Evolutionary conservation across 2,113 vertebrate species (phyloP).

Genomic region (Equus przewalskii): DNA sequence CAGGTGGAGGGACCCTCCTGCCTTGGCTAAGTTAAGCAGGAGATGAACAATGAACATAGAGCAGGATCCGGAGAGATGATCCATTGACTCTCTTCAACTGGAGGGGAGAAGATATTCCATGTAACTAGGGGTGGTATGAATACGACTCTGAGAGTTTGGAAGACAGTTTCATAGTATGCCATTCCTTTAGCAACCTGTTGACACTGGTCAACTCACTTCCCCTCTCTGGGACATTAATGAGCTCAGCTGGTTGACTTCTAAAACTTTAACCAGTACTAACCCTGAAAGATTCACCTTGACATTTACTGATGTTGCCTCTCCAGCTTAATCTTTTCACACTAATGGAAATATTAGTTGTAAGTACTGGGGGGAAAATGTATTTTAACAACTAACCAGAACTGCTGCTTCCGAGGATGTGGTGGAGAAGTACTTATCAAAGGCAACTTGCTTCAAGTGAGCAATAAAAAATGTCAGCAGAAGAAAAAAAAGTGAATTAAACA

Average conservation of each 20-base stretch:
- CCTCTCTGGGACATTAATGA: neutral
- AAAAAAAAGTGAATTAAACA: slow-evolving; percentile 55
- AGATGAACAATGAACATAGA: neutral
- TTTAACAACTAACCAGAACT: slow-evolving; percentile 45
- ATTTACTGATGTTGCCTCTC: neutral
- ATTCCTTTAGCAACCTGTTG: neutral
- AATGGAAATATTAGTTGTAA: slow-evolving; percentile 59
- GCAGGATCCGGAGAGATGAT: neutral
- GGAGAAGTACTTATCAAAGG: slow-evolving; percentile 55
- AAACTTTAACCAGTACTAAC: neutral
- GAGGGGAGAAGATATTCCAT: neutral
- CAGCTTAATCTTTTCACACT: slow-evolving; percentile 45
- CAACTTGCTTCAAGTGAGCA: slow-evolving; percentile 29
- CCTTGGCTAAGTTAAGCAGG: neutral
- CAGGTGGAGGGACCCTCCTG: neutral
- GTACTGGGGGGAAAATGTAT: neutral
- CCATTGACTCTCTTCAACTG: neutral
- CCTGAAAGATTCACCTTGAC: neutral
- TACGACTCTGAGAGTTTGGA: neutral
- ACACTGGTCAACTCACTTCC: neutral
- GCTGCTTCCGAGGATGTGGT: slow-evolving; percentile 31
- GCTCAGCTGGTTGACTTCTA: neutral
- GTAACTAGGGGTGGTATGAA: neutral
- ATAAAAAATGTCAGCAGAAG: slow-evolving; percentile 59
- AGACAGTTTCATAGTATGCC: neutral